Base-by-base conservation (phyloP, 53 echinoderm and acorn worm species). In the Apostichopus leukothele region DNA sequence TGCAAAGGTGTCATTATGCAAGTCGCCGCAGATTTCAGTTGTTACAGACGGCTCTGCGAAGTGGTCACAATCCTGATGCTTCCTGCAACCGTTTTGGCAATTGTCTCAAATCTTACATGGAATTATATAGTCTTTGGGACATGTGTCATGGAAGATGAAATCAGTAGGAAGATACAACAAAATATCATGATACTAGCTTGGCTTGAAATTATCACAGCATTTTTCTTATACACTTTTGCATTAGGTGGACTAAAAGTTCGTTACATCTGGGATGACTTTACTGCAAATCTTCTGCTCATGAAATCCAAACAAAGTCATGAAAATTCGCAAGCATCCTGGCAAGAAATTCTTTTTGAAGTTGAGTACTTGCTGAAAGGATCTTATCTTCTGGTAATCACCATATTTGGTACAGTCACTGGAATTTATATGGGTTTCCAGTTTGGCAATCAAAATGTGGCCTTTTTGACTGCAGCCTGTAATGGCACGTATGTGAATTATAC, bases 381-480 rank as follows among this genome's bases (percentile, higher is more conserved):
- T 71, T 71, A 71, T 71, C 71, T 71, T 18, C 20, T 71, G 18
- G 18, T 71, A 6, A 71, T 71, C 20, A 71, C 71, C 20, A 71
- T 71, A 21, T 16, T 71, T 71, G 71, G 71, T 71, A 71, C 71
- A 71, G 71, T 71, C 71, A 71, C 20, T 19, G 71, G 71, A 16
- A 71, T 71, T 71, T 71, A 71, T 19, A 71, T 71, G 71, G 71
- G 71, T 71, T 71, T 71, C 5, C 71, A 71, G 16, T 71, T 71
- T 19, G 18, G 16, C 5, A 19, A 71, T 71, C 71, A 71, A 71
- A 71, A 71, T 19, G 71, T 71, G 18, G 71, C 71, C 18, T 71
- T 71, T 71, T n/a, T 71, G 71, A 71, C 71, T 71, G 71, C 71
- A 16, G 71, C 71, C 6, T 71, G 71, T 19, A 71, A 71, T 71